Evolutionary conservation across 2,888 invertebrate species (phyloP).

Genomic region (Melanargia galathea): DNA sequence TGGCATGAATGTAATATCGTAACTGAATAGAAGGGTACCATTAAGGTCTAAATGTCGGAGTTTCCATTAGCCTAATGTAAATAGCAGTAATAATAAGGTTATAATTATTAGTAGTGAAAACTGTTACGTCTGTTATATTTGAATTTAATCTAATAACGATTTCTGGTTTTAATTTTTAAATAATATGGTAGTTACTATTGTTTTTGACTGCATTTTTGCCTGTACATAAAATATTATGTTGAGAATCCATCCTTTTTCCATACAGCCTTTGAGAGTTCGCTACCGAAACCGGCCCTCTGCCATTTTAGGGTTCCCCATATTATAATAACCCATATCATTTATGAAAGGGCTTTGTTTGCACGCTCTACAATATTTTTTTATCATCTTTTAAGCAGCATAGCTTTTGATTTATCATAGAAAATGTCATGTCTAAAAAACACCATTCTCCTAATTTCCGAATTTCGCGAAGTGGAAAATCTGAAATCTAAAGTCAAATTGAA

Average conservation of each 20-base stretch:
- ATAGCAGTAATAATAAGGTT: conserved; percentile 12
- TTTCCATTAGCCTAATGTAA: conserved; percentile 23
- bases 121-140: not conserved
- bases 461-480: too few species aligned
- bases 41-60: conserved; percentile 17
- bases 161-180: not conserved
- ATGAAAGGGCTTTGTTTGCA: too few species aligned
- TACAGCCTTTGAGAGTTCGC: too few species aligned
- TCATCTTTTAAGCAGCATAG: too few species aligned
- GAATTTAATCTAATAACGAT: not conserved
- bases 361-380: too few species aligned
- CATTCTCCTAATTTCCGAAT: too few species aligned
- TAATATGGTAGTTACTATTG: not conserved
- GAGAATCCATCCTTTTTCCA: not conserved
- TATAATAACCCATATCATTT: too few species aligned
- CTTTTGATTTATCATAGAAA: too few species aligned
- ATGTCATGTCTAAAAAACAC: too few species aligned
- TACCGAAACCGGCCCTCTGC: too few species aligned
- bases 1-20: conserved; percentile 16
- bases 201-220: not conserved
- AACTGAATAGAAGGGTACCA: conserved; percentile 13
- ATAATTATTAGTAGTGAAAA: conserved; percentile 13
- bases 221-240: not conserved
- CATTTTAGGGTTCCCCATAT: too few species aligned
- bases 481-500: too few species aligned